Base-by-base conservation (phyloP, 2,113 vertebrate species). In the Podarcis muralis region DNA sequence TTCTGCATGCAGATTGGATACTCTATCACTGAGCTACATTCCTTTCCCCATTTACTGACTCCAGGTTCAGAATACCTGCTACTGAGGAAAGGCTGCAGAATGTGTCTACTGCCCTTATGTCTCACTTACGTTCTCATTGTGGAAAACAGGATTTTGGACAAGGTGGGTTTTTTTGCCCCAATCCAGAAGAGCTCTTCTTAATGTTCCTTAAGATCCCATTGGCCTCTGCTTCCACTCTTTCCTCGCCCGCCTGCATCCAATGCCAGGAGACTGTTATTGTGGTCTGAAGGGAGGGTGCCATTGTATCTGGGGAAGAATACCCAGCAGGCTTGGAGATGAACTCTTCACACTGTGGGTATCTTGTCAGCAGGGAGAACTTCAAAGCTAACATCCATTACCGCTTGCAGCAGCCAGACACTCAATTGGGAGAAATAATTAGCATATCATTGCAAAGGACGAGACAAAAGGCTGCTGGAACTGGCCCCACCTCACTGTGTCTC, bases 361-460 rank as follows among this genome's bases (percentile, higher is more conserved):
- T 90, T 91, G 88, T 88, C 91, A 92, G 71, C 3, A 43, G 93
- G 90, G 93, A 93, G 86, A 90, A 84, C 89, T 89, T 90, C 91
- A 90, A 90, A 94, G 89, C 83, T 82, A 69, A 84, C 90, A 92
- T 84, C 89, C 88, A 93, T 92, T 75, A 22, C 79, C 82, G 27
- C 59, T 53, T 13, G 53, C 78, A 53, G n/a, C 77, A 65, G 90
- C 90, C 78, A 90, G 0, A 2, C 71, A 69, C 65, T 79, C 92
- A 90, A 77, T 82, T 12, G 81, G 87, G 87, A 89, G 84, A 81
- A 92, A 91, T 12, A 37, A 81, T 81, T 65, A 81, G 32, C n/a
- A 48, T 37, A 32, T 65, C n/a, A 81, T 65, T 65, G 32, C 20
- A 65, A 35, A 65, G 35, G 80, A 81, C 20, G 59, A 81, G 80